Base-by-base conservation (phyloP, 92 coral and sea anemone genomes). In the Parazoanthus swiftii region DNA sequence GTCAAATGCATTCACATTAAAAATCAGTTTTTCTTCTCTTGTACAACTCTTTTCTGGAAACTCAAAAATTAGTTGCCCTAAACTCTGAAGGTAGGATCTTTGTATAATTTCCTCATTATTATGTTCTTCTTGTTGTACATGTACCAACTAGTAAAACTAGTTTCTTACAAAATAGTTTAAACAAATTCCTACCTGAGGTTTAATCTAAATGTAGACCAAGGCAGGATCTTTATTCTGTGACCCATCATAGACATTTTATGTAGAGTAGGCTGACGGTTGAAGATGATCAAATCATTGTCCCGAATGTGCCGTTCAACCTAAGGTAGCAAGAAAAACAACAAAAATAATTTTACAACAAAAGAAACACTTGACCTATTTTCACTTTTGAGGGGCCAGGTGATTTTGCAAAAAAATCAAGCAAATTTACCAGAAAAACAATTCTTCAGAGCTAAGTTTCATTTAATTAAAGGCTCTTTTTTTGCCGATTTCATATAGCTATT, bases 231-330 rank as follows among this genome's bases (percentile, higher is more conserved):
- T 10, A 97, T 97, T 73, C 98, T 92, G 86, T 97, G 99, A 50
- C 99, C 99, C 99, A 97, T 97, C 99, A 97, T 97, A 77, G 99
- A 97, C 99, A 97, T 97, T 95, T 97, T 97, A 89, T 97, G 99
- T 11, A 97, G 91, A 20, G 99, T 95, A 5, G 99, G 99, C 84
- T 97, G 99, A 70, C 99, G 99, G 83, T 97, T 97, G 92, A 97
- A 97, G 90, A 97, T 93, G 88, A 97, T 94, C 73, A 97, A 91
- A 89, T 97, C 99, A 71, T 97, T 91, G 86, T 97, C 99, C 85
- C 98, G 89, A 81, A 97, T 92, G 80, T 97, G 99, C 82, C 99
- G 88, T 63, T 97, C 99, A 85, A 97, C 99, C 98, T 95, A 79
- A 37, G 79, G 74, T 36, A 74, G 44, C 25, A 66, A 73, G 43